A percentile compares a stretch with the other conserved stretches of the same genome.
Evolutionary conservation across 2,888 invertebrate genomes (phyloP).

Genomic region (Chrysopilus asiliformis): DNA sequence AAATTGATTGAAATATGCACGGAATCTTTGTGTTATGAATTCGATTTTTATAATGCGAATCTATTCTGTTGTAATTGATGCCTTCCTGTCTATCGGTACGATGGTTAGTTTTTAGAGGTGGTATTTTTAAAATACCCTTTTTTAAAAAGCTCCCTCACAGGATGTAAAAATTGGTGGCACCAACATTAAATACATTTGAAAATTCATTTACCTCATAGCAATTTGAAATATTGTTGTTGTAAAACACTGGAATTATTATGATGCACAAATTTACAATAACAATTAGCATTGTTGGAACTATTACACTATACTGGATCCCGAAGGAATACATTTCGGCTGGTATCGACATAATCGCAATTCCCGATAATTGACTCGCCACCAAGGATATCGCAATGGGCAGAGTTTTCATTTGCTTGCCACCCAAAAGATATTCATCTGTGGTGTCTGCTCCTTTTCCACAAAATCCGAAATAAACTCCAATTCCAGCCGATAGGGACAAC

Average conservation of each 20-base stretch:
- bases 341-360: conserved; percentile 37
- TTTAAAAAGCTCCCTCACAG: no score
- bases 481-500: conserved; percentile 39
- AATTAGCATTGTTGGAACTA: conserved; percentile 28
- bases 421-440: conserved; percentile 43
- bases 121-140: no score
- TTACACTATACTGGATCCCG: conserved; percentile 33
- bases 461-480: conserved; percentile 45
- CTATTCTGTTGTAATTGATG: no score
- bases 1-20: no score
- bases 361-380: conserved; percentile 42
- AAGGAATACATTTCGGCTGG: conserved; percentile 38
- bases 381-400: conserved; percentile 50
- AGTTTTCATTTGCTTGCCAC: conserved; percentile 41
- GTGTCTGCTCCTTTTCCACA: conserved; percentile 39
- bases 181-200: no score
- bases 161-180: no score
- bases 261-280: conserved; percentile 20
- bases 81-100: no score
- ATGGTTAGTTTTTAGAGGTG: no score
- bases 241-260: conserved; percentile 36
- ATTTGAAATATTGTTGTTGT: conserved; percentile 32
- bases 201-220: conserved; percentile 27
- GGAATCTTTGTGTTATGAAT: no score
- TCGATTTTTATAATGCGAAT: no score